Base-by-base conservation (phyloP, 2,797 vertebrate species). In the Poecilia picta region DNA sequence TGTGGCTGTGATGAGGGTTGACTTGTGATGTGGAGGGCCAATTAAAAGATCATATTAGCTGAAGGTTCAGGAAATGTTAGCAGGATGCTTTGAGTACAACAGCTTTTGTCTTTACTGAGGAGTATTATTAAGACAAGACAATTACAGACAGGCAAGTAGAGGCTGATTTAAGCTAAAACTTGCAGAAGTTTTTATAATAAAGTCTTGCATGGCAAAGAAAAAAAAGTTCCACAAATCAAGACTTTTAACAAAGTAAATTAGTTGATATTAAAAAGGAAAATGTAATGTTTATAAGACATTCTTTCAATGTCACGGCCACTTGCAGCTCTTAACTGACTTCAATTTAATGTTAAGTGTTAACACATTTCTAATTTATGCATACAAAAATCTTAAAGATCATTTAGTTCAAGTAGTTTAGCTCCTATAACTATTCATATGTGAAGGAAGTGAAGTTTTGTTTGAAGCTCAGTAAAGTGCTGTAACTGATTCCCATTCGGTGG, bases 11-110 rank as follows among this genome's bases (percentile, higher is more conserved):
- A 74, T 45, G 66, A 76, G 73, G 62, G 47, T 3, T 49, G 76
- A 64, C 12, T 18, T 18, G 36, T 31, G 72, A 74, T 83, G 72
- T 25, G 28, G 39, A 76, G 62, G 72, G 68, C 49, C 23, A 4
- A 23, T 72, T 81, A 80, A 64, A 78, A 53, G 79, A 80, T 43
- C 66, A 45, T 16, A n/a, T 43, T 45, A 70, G 39, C n/a, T n/a
- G 15, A 70, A 13, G 41, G 23, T 45, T 70, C 66, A 45, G 66
- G 66, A 70, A 70, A 43, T 43, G 39, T 70, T 45, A 43, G 25
- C 39, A n/a, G 66, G 66, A 43, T 43, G 15, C 39, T n/a, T 28
- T 25, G 3, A n/a, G 23, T 12, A 2, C 13, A 25, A 68, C 64
- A 41, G 64, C 36, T 25, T 68, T 68, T 68, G 64, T 8, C 64